Base-by-base conservation (phyloP, 2,797 vertebrate genomes). In the Melanotaenia nigrans region DNA sequence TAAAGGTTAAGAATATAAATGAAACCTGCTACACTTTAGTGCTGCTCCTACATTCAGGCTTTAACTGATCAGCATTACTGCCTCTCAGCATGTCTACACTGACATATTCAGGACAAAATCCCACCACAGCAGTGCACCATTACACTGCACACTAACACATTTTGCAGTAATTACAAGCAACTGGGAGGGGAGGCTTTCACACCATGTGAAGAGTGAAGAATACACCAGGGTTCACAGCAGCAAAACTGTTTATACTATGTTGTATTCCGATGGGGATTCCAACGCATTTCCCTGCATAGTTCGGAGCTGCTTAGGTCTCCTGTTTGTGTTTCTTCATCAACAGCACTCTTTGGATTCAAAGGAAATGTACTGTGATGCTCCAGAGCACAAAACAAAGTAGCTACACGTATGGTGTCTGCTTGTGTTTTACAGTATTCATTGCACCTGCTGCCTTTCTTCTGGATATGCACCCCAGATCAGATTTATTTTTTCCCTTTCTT, bases 321-420 rank as follows among this genome's bases (percentile, higher is more conserved):
- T 61, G 38, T 67, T 71, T 81, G 51, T 71, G 55, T 65, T 80
- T 54, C 68, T 78, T 81, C 77, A 67, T 81, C 71, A 88, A 87
- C 78, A 82, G 75, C 75, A 83, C 67, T 83, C 71, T 85, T 83
- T 71, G 8, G 22, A 85, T 67, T 75, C 59, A 84, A 66, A 75
- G 64, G 30, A 56, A 78, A 55, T 53, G 67, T 57, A 47, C 22
- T 63, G 5, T 35, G 40, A 71, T 1, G 30, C 85, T 69, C 16
- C 25, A 2, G 60, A 64, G 69, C 62, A 63, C 1, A 47, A 67
- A 54, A 60, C 36, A 70, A 74, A 65, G 42, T 54, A 58, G 28
- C 66, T 22, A 33, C 69, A 76, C 61, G 47, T 42, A 47, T 33
- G 45, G 24, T 28, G 61, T 32, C 32, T 65, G 54, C 35, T 53